phyloP scores from a whole-genome alignment of 2,797 vertebrate species.

The Eurystomus glaucurus region DNA sequence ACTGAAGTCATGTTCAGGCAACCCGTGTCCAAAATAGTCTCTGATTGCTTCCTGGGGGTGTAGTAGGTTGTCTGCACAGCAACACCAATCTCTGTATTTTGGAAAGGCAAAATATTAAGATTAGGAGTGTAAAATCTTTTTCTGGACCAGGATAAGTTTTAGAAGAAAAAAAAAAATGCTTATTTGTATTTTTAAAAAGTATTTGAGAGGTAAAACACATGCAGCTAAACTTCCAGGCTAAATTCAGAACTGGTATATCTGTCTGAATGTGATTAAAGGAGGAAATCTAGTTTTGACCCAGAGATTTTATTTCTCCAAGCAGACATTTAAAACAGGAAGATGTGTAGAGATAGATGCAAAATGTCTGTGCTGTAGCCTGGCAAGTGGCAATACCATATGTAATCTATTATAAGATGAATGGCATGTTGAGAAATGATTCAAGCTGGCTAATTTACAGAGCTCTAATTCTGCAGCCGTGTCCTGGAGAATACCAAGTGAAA shows the following conservation, averaged over 20 bases:
- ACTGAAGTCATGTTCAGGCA: background rate
- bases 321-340: constrained; percentile 44
- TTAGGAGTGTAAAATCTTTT: background rate
- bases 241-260: constrained; percentile 19
- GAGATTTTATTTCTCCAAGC: constrained; percentile 38
- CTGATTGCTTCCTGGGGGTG: background rate
- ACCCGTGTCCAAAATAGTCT: background rate
- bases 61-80: background rate
- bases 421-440: constrained; percentile 43
- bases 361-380: background rate
- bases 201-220: background rate
- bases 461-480: background rate
- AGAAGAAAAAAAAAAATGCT: background rate
- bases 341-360: constrained; percentile 29
- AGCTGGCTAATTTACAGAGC: constrained; percentile 25
- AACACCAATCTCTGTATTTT: background rate
- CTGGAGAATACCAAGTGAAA: background rate
- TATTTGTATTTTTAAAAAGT: background rate
- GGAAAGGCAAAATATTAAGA: background rate
- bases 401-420: constrained; percentile 52
- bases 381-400: constrained; percentile 48
- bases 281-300: constrained; percentile 42
- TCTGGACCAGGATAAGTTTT: background rate
- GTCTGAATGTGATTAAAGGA: constrained; percentile 27
- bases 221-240: background rate